Base-by-base conservation (phyloP, 2,797 vertebrate species). In the Pangasius mekongensis region DNA sequence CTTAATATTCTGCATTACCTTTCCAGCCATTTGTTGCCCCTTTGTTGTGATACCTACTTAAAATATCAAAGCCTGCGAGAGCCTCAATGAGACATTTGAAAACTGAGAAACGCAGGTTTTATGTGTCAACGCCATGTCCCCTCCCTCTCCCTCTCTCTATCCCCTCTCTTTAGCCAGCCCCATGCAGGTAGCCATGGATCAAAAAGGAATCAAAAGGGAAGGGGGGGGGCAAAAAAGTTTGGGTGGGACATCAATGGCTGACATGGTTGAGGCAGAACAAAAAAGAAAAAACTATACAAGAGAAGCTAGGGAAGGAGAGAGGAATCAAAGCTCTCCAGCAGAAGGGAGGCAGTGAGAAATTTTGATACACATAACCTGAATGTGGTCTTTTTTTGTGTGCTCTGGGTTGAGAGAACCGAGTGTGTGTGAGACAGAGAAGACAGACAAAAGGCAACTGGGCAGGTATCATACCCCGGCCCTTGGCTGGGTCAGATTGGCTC, bases 41-140 rank as follows among this genome's bases (percentile, higher is more conserved):
- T 97, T 97, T 98, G 96, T 98, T 96, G 95, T 94, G 93, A 96
- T 95, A 94, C 96, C 97, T 97, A 97, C 97, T 97, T 97, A 97
- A 96, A 97, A 97, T 98, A 97, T 98, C 97, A 98, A 98, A 98
- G 97, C 95, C 90, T 39, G 88, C 73, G 87, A 94, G 95, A 94
- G 93, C 93, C 94, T 97, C 96, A 97, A 97, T 97, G 96, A 97
- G 95, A 97, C 96, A 96, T 96, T 93, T 97, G 97, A 98, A 97
- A 97, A 97, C 95, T 95, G 96, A 98, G 96, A 97, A 97, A 97
- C 93, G 93, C 94, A 93, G 97, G 97, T 97, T 97, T 97, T 97
- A 95, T 96, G 96, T 97, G 97, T 97, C 97, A 96, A 94, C 93
- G 93, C 90, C 92, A 94, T 93, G 92, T 95, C 95, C 94, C 92